Conservation (phyloP, 2,113 vertebrate species). For the Thinocorus orbignyianus region DNA sequence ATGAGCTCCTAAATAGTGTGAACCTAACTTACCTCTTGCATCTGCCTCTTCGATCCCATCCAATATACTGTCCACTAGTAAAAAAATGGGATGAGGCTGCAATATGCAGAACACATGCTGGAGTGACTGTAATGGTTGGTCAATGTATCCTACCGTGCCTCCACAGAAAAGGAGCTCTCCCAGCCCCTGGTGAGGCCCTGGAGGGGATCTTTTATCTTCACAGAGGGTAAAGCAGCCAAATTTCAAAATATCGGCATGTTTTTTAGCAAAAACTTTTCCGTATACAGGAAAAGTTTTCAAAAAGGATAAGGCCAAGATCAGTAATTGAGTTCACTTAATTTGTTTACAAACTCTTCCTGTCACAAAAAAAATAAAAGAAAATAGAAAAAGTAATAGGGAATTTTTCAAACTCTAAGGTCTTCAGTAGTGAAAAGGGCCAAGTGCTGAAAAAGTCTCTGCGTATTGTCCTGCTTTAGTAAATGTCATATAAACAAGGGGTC, state of each 20-base stretch:
- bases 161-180: neutral
- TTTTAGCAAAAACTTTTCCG: neutral
- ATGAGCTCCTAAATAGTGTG: neutral
- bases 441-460: neutral
- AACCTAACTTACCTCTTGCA: neutral
- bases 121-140: neutral
- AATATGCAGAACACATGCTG: neutral
- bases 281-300: neutral
- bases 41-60: neutral
- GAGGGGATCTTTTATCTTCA: neutral
- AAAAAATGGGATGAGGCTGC: neutral
- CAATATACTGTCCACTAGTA: neutral
- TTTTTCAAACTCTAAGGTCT: neutral
- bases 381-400: neutral
- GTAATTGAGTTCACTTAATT: neutral
- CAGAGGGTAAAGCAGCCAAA: neutral
- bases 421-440: neutral
- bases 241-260: neutral
- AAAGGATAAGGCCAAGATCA: neutral
- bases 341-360: neutral
- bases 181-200: neutral
- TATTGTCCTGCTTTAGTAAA: neutral
- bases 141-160: accelerated
- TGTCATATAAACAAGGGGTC: neutral
- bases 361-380: no score